These are phyloP conservation scores for Lonchura striata DNA, from an alignment of 2,113 vertebrate species.

Conservation along the genomic window DNA sequence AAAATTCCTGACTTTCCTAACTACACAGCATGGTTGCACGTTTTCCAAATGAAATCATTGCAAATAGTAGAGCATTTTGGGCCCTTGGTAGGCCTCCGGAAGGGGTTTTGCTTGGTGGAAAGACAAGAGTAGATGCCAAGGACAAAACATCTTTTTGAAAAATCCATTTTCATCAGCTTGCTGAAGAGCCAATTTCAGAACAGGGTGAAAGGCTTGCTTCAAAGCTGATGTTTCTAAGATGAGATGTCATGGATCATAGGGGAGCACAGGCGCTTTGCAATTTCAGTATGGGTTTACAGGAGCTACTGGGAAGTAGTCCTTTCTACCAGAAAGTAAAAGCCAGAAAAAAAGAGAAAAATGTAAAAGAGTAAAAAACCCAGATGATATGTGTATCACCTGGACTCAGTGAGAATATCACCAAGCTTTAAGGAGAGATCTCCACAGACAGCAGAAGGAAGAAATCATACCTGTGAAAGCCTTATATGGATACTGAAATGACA, in stretches of 20 bases:
- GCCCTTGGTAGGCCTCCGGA: background rate
- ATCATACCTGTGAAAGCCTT: background rate
- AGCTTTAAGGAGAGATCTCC: background rate
- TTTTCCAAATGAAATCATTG: background rate
- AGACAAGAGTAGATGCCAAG: background rate
- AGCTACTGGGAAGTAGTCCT: background rate
- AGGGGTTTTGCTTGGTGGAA: background rate
- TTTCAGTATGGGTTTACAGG: background rate
- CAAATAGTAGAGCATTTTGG: background rate
- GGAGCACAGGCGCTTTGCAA: background rate
- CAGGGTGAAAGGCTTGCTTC: background rate
- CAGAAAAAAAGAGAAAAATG: background rate
- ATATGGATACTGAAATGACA: background rate
- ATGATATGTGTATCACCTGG: background rate
- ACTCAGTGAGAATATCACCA: background rate
- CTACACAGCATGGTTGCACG: fast-evolving
- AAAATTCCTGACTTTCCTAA: background rate
- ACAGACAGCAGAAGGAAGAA: background rate
- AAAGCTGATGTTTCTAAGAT: background rate
- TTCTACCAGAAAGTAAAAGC: background rate
- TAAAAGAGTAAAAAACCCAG: too few species aligned
- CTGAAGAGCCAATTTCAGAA: background rate
- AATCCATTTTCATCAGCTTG: background rate
- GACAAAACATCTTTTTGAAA: background rate
- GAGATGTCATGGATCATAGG: background rate